Base-by-base conservation (phyloP, 2,113 vertebrate genomes). In the Chaetura pelagica region DNA sequence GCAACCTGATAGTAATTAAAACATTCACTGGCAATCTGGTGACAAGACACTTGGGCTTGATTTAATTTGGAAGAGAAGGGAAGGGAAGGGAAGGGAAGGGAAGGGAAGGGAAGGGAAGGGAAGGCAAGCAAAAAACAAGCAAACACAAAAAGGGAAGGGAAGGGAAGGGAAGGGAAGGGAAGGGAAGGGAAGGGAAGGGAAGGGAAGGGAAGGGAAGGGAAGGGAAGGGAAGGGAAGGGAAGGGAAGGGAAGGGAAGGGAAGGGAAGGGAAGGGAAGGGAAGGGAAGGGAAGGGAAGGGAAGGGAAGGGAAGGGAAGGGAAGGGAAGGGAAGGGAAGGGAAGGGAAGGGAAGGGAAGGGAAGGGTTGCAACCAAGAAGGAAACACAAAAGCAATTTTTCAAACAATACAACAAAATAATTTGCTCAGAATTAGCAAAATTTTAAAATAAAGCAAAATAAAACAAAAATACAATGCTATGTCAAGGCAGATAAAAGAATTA, bases 1-100 rank as follows among this genome's bases (percentile, higher is more conserved):
- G 75, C 68, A 95, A 91, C 29, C 54, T 79, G 58, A 44, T 48
- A 82, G 81, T 67, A 94, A 97, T 95, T 95, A 94, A 94, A 96
- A 95, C 30, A 84, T 90, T 91, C 84, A 81, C 88, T 0, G 1
- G 84, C 84, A 96, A 90, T 94, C 66, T 92, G 66, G 68, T 93
- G 85, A 92, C 75, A 93, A 93, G 81, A 80, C 46, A 95, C 75
- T 90, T 91, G 81, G 96, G 84, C 74, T 81, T 96, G 86, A 95
- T 94, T 93, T 94, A 86, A 91, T 93, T 93, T 95, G 38, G 38
- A 38, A 38, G 38, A 10, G 38, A 38, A 38, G 38, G 38, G 38
- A 38, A 8, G 38, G 38, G 7, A 38, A 38, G 10, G 38, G 38
- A 38, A 38, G 38, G 38, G 38, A 10, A 38, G 38, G 38, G 38